Base-by-base conservation (phyloP, 2,113 vertebrate genomes). In the Ascaphus truei region DNA sequence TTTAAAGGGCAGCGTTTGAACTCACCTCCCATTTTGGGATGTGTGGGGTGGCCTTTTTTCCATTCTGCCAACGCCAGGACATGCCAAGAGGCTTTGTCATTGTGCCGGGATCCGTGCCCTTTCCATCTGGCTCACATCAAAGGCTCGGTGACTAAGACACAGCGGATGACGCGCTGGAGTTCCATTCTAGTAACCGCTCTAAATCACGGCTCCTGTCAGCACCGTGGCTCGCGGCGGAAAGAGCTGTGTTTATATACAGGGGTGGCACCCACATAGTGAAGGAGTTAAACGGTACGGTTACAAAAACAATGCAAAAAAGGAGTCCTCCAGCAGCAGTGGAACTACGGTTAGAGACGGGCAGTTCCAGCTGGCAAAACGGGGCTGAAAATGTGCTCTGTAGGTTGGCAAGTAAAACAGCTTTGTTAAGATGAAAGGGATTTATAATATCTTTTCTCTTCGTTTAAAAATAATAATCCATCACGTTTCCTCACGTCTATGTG, bases 131-230 rank as follows among this genome's bases (percentile, higher is more conserved):
- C 66, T 26, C 7, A 29, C 55, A 59, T 68, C 66, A 68, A 59
- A 68, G 43, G 29, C 66, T 50, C 41, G 7, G 25, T 59, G 66
- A 59, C 66, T 68, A 60, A 68, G 66, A 59, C 1, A 6, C n/a
- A 50, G 41, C n/a, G n/a, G 66, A 30, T 59, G 59, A 22, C 66
- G 51, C 27, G 7, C 31, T n/a, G n/a, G 66, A 56, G 55, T 22
- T 50, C 23, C 2, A 8, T 50, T 5, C 39, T 37, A 22, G 13
- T 51, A 34, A 34, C 39, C 16, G 30, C n/a, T 23, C 55, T 59
- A 50, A 68, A 68, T 68, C 66, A 59, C 41, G 23, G 30, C 50
- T 41, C 50, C 25, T 51, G 48, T 53, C 62, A 65, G 47, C 47
- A 52, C 48, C 22, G 48, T 3, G 27, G 13, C 4, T 15, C n/a